Conservation (phyloP, 2,797 vertebrate genomes). For the Spinus olivaceus region DNA sequence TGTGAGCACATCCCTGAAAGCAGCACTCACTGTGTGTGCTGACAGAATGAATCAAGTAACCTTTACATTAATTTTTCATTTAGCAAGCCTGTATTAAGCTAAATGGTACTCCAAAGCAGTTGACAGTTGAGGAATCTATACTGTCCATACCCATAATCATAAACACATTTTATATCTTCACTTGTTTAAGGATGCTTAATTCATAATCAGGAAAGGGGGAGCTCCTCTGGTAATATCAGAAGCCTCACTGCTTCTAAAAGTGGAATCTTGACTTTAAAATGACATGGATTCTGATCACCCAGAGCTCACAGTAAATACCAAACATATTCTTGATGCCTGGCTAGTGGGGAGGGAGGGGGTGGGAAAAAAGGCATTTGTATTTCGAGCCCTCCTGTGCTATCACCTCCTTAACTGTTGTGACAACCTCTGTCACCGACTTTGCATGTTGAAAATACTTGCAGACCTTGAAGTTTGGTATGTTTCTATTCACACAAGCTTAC, state of each 20-base stretch:
- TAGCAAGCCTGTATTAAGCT: conserved; percentile 43
- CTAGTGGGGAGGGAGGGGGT: not conserved
- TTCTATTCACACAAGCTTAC: not conserved
- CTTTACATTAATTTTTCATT: conserved; percentile 41
- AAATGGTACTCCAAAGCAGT: not conserved
- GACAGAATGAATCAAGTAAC: conserved; percentile 4
- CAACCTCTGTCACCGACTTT: not conserved
- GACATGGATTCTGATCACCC: not conserved
- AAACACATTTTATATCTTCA: not conserved
- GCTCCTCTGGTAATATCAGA: not conserved
- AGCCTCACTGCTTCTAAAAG: not conserved
- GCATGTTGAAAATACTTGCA: not conserved
- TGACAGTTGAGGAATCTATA: conserved; percentile 51
- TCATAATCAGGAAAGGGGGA: not conserved
- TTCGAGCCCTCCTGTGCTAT: not conserved
- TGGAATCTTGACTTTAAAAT: conserved; percentile 13
- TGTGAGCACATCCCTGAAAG: not conserved
- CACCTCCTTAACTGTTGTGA: not conserved
- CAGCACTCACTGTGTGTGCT: not conserved
- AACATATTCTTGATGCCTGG: not conserved
- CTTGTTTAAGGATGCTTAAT: not conserved
- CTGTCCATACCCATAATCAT: not conserved
- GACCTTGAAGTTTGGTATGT: not conserved
- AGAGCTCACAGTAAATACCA: not conserved
- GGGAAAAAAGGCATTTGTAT: not conserved